These are phyloP conservation scores for Drosophila virilis DNA, from an alignment of 1,140 invertebrate species.

Conservation along the genomic window DNA sequence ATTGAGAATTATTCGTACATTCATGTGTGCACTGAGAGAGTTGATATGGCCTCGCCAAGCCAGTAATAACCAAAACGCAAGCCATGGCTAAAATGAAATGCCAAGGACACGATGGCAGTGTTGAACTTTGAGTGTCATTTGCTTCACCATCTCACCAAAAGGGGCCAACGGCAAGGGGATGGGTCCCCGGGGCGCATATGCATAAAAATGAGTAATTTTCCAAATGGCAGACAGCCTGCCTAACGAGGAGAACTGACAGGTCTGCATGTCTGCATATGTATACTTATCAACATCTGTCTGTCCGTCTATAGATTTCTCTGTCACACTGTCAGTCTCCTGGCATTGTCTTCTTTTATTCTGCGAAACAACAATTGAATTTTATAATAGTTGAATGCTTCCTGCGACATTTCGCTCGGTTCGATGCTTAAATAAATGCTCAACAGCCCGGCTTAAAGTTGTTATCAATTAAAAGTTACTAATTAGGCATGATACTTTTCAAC, in stretches of 20 bases:
- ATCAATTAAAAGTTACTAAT: background rate
- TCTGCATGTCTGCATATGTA: conserved; percentile 20
- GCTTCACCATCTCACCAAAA: conserved; percentile 5
- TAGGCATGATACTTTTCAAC: background rate
- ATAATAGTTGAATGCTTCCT: conserved; percentile 10
- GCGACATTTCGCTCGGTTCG: background rate
- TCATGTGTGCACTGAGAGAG: conserved; percentile 28
- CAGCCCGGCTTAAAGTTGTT: background rate
- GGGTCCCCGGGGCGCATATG: conserved; percentile 34
- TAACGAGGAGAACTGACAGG: conserved; percentile 53
- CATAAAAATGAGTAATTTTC: conserved; percentile 57
- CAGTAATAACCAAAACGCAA: conserved; percentile 65
- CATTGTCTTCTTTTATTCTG: conserved; percentile 9
- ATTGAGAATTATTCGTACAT: conserved; percentile 56
- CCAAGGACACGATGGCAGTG: conserved; percentile 64
- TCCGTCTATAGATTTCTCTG: conserved; percentile 6
- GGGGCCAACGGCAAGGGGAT: conserved; percentile 9
- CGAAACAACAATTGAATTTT: conserved; percentile 37
- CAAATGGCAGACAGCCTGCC: conserved; percentile 56
- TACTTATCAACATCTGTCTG: conserved; percentile 13
- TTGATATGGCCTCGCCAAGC: conserved; percentile 39
- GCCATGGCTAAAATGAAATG: conserved; percentile 58
- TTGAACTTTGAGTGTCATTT: conserved; percentile 67
- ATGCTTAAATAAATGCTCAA: background rate
- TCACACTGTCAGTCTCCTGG: background rate